Conservation (phyloP, 2,797 vertebrate genomes). For the Neosalanx taihuensis region DNA sequence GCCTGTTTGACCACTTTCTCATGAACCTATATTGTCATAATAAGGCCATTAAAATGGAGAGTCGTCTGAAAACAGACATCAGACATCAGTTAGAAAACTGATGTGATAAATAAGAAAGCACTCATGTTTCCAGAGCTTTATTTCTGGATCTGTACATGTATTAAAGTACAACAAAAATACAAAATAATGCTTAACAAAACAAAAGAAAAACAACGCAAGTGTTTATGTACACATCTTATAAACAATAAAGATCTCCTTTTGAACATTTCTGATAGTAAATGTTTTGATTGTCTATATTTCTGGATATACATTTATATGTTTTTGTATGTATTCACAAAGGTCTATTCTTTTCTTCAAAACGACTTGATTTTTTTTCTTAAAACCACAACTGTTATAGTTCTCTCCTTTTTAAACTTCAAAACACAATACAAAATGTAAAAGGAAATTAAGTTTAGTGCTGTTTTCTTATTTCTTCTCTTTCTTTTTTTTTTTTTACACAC, state of each 20-base stretch:
- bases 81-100: neutral
- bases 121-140: slow-evolving; percentile 93
- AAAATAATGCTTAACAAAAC: slow-evolving; percentile 98
- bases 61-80: too few relatives aligned
- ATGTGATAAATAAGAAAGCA: neutral
- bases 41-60: too few relatives aligned
- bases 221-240: slow-evolving; percentile 99
- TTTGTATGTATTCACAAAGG: slow-evolving; percentile 76
- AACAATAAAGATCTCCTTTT: slow-evolving; percentile 93
- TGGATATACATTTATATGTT: slow-evolving; percentile 79
- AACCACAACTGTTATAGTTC: slow-evolving; percentile 62
- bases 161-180: slow-evolving; percentile 99
- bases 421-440: slow-evolving; percentile 78
- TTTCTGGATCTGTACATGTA: slow-evolving; percentile 99
- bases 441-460: slow-evolving; percentile 69
- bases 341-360: slow-evolving; percentile 62
- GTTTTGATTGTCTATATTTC: slow-evolving; percentile 96
- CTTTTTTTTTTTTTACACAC: slow-evolving; percentile 51
- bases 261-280: slow-evolving; percentile 89
- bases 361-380: slow-evolving; percentile 54
- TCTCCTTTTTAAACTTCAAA: slow-evolving; percentile 67
- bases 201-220: slow-evolving; percentile 73
- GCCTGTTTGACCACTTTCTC: too few relatives aligned
- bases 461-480: too few relatives aligned
- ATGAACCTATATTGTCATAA: too few relatives aligned